Evolutionary conservation across 2,888 invertebrate species (phyloP).

Genomic region (Chironomus riparius): DNA sequence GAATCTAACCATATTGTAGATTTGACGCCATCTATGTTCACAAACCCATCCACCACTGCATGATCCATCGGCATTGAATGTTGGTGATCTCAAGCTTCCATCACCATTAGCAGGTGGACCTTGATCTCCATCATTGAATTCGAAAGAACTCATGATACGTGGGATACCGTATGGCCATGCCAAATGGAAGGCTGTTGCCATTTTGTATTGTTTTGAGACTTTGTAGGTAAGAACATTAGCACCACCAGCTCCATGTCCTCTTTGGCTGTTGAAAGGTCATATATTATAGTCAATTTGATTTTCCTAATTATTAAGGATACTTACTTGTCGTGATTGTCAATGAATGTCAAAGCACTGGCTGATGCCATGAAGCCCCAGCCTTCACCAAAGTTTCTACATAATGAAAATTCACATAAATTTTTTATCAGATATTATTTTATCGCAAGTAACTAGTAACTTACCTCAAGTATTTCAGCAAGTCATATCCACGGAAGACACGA

Average conservation of each 20-base stretch:
- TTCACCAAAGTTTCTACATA: constrained; percentile 42
- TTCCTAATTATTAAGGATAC: constrained; percentile 43
- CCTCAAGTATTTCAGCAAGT: constrained; percentile 45
- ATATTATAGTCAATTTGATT: background rate
- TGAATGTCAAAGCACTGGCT: constrained; percentile 54
- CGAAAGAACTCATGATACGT: constrained; percentile 73
- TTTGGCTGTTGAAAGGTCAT: constrained; percentile 30
- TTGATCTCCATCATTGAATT: constrained; percentile 44
- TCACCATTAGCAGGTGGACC: constrained; percentile 48
- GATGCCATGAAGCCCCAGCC: constrained; percentile 45
- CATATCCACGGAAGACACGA: constrained; percentile 48
- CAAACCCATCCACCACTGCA: constrained; percentile 66
- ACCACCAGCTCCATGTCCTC: constrained; percentile 47
- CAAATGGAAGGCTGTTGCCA: constrained; percentile 58
- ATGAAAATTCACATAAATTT: no score
- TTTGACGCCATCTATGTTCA: constrained; percentile 70
- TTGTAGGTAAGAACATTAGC: constrained; percentile 53
- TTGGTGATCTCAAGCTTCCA: constrained; percentile 45
- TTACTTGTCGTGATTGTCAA: constrained; percentile 70
- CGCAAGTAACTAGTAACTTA: constrained; percentile 19
- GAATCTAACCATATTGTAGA: constrained; percentile 64
- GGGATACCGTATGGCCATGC: constrained; percentile 70
- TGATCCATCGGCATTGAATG: constrained; percentile 48
- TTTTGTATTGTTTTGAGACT: constrained; percentile 52
- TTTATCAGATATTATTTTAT: no score